phyloP scores from a whole-genome alignment of 2,888 invertebrate species.

The Psylliodes chrysocephalus region DNA sequence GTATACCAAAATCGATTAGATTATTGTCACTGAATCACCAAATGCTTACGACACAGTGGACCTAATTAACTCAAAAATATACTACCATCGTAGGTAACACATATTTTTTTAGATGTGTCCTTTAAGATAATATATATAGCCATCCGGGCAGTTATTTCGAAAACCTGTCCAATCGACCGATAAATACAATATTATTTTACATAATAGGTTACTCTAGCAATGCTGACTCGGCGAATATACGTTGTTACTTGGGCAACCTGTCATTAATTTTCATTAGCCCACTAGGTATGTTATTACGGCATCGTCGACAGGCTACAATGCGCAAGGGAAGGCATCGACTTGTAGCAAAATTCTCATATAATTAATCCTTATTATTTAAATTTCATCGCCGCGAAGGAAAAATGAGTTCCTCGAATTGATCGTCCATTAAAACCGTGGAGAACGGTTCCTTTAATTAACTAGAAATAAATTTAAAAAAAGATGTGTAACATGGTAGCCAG shows the following conservation, averaged over 20 bases:
- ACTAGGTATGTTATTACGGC: slow-evolving; percentile 16
- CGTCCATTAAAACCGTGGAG: slow-evolving; percentile 10
- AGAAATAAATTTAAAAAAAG: too few relatives aligned
- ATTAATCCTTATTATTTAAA: slow-evolving; percentile 32
- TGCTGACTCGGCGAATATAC: slow-evolving; percentile 18
- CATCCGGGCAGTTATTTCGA: too few relatives aligned
- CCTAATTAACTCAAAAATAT: too few relatives aligned
- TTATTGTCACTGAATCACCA: too few relatives aligned
- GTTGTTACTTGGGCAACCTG: slow-evolving; percentile 15
- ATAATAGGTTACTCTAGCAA: neutral
- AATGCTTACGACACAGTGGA: too few relatives aligned
- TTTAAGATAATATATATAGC: too few relatives aligned
- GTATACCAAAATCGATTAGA: too few relatives aligned
- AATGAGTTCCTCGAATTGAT: slow-evolving; percentile 12
- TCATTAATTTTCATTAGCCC: slow-evolving; percentile 30
- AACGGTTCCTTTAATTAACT: too few relatives aligned
- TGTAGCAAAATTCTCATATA: slow-evolving; percentile 22
- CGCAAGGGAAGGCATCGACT: slow-evolving; percentile 14
- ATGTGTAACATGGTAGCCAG: too few relatives aligned
- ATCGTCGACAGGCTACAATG: slow-evolving; percentile 1
- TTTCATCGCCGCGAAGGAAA: slow-evolving; percentile 23
- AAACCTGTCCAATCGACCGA: neutral
- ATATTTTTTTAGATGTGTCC: too few relatives aligned
- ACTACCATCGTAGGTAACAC: too few relatives aligned
- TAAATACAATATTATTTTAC: neutral